phyloP scores from a whole-genome alignment of 2,113 vertebrate species.

The Rhombomys opimus region DNA sequence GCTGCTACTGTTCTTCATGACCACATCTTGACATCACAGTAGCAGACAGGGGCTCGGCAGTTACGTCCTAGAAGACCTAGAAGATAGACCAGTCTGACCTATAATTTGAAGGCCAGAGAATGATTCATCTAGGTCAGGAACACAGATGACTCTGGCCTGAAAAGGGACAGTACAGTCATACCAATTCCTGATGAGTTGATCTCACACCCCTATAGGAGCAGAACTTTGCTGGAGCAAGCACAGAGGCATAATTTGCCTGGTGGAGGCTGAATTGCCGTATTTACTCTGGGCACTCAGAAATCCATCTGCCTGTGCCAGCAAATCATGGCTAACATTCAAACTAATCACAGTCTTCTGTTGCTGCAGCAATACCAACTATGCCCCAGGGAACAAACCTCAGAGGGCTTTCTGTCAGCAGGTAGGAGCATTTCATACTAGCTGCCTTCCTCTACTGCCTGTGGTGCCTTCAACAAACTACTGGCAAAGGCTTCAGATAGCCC shows the following conservation, averaged over 20 bases:
- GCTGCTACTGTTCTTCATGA: conserved; percentile 75
- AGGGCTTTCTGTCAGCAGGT: not conserved
- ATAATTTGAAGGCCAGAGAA: conserved; percentile 60
- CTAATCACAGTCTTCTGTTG: not conserved
- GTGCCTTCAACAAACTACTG: not conserved
- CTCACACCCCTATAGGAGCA: not conserved
- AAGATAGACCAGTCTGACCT: conserved; percentile 75
- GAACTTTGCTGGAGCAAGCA: not conserved
- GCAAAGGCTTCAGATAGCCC: not conserved
- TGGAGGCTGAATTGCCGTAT: not conserved
- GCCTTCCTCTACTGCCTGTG: not conserved
- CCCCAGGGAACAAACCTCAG: not conserved
- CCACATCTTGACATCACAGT: conserved; percentile 74
- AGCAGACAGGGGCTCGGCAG: conserved; percentile 45
- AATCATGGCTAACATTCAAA: not conserved
- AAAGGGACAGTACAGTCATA: not conserved
- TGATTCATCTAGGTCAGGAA: conserved; percentile 12
- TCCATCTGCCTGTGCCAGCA: conserved; percentile 6
- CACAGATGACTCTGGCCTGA: not conserved
- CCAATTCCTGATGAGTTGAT: not conserved
- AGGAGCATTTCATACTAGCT: not conserved
- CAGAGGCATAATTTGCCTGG: not conserved
- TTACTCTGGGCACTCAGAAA: not conserved
- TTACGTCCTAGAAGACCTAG: conserved; percentile 64
- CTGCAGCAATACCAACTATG: not conserved